Evolutionary conservation across 2,113 vertebrate genomes (phyloP), one percentile per base, ranked within the genome.

Genomic region (Polypterus senegalus): DNA sequence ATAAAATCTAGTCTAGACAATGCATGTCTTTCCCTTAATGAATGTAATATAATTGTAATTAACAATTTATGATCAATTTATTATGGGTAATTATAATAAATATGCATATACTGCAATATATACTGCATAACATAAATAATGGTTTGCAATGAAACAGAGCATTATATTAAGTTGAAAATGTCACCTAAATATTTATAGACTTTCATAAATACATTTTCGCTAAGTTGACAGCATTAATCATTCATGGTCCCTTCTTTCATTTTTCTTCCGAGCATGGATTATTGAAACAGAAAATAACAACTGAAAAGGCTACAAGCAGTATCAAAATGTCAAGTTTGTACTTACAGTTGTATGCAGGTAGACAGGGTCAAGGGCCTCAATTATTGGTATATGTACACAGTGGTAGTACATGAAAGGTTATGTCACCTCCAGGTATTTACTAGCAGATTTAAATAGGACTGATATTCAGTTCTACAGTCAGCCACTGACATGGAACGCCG

Each of bases 291-390:
- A 95, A 96, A 97, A 92, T 90, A 97, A 94, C 90, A 88, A 85
- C 78, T 80, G 76, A 85, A 86, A 88, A 91, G 85, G 86, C 91
- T 90, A 73, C 85, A 82, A 89, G 94, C 90, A 71, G 91, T 89
- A 94, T 94, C 91, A 91, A 97, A 98, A 97, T 98, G 96, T 97
- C 96, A 98, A 89, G 89, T 92, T 94, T 97, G 92, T 97, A 97
- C 91, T 94, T 95, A 94, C 92, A 92, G 91, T 87, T 89, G 80
- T 86, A 85, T 88, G 90, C 86, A 79, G 89, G 74, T 84, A 83
- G 90, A 92, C 89, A 88, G 91, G 96, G 93, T 98, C 96, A 97
- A 97, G 92, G 92, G 92, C 92, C 91, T 93, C 92, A 94, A 96
- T 98, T 97, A 97, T 92, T 93, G 93, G 92, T 97, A 89, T 96